Percentiles rank a stretch among this genome's conserved stretches.
phyloP scores from a whole-genome alignment of 2,888 invertebrate genomes.

The Calliopum simillimum region DNA sequence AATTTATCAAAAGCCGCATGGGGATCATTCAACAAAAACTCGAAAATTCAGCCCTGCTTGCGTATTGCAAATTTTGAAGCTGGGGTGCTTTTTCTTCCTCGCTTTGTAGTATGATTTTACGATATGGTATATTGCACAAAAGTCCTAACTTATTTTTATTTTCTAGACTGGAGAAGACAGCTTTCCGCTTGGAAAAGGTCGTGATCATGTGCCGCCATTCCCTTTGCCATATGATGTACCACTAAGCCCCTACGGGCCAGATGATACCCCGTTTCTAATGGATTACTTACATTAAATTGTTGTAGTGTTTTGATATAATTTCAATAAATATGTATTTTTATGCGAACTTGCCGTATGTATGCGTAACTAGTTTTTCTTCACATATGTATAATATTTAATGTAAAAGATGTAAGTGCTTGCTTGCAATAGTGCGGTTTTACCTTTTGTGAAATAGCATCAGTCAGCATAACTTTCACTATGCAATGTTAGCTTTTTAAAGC shows the following conservation, averaged over 20 bases:
- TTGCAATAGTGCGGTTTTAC: slow-evolving; percentile 10
- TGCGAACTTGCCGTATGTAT: neutral
- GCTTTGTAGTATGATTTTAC: slow-evolving; percentile 77
- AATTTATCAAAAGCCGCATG: slow-evolving; percentile 98
- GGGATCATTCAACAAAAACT: slow-evolving; percentile 78
- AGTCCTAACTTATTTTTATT: slow-evolving; percentile 39
- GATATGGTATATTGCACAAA: slow-evolving; percentile 40
- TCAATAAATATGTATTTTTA: slow-evolving; percentile 1
- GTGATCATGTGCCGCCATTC: slow-evolving; percentile 66
- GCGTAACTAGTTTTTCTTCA: neutral
- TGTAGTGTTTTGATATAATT: neutral
- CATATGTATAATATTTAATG: neutral
- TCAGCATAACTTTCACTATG: slow-evolving; percentile 23
- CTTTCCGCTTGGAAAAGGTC: slow-evolving; percentile 70
- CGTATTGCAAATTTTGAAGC: slow-evolving; percentile 90
- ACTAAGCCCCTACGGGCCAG: slow-evolving; percentile 75
- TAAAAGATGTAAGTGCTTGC: neutral
- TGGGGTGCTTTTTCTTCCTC: slow-evolving; percentile 89
- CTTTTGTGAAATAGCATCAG: neutral
- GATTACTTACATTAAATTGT: slow-evolving; percentile 69
- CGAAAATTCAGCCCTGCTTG: slow-evolving; percentile 70
- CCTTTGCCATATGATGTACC: slow-evolving; percentile 89
- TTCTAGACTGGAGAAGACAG: slow-evolving; percentile 73
- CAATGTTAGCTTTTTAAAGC: slow-evolving; percentile 3
- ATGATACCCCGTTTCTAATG: slow-evolving; percentile 78